Evolutionary conservation across 1,140 invertebrate species (phyloP), one percentile per base, ranked within the genome.

Genomic region (Drosophila cardini): DNA sequence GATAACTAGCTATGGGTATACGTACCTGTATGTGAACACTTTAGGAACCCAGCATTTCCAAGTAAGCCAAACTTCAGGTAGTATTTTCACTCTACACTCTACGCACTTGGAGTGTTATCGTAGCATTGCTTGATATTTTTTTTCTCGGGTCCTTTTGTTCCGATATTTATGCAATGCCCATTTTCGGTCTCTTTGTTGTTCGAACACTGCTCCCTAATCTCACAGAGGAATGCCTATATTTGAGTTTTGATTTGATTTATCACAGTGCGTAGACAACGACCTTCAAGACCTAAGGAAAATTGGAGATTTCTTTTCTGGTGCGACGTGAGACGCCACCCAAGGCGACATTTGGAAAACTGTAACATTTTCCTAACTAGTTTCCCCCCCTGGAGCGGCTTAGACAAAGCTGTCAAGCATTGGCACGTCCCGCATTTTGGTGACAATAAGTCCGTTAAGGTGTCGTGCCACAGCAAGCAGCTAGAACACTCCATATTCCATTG

Each of bases 141-240:
- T 43, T 30, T 55, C 34, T 55, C 53, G 65, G 40, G 72, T 74
- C 57, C 67, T 69, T 68, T 68, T 68, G 38, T 67, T 32, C 34
- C 21, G 3, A 64, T 73, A 75, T 78, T 78, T 78, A 78, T 78
- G 73, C 76, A 79, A 76, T 79, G 76, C 58, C 38, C 43, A 34
- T 34, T 45, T 71, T 71, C 76, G 72, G 67, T 71, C 9, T 36
- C 73, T 76, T 78, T 76, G 73, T 78, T 78, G 42, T 75, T 55
- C 10, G 32, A 10, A 13, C 34, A 11, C 52, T 72, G 43, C 40
- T 48, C 30, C 38, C 67, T 46, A 43, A 21, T n/a, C 48, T 38
- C n/a, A 62, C 16, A 61, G 13, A 61, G 15, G 10, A 58, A 26
- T 9, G 34, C 42, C 18, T 46, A 34, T 46, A 52, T 74, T 76